phyloP scores from a whole-genome alignment of 2,888 invertebrate species.

The Sesamia inferens region DNA sequence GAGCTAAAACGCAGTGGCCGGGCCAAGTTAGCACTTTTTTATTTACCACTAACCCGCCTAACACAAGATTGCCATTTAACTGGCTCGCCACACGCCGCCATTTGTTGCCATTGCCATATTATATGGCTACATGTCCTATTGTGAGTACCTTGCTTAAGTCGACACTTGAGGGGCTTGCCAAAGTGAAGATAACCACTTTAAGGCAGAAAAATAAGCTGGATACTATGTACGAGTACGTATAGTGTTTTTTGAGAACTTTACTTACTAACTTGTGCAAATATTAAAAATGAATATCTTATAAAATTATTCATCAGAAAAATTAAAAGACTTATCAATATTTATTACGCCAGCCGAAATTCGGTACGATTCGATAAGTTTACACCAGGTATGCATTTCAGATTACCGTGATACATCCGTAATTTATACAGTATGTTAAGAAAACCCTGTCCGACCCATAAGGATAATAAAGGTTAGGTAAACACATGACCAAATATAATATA shows the following conservation, averaged over 20 bases:
- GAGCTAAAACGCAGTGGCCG: conserved; percentile 34
- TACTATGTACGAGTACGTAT: neutral
- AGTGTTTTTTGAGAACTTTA: neutral
- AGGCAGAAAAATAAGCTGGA: conserved; percentile 6
- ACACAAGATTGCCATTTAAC: conserved; percentile 81
- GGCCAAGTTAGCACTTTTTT: conserved; percentile 69
- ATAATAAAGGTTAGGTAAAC: no score
- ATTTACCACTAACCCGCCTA: conserved; percentile 57
- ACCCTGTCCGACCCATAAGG: no score
- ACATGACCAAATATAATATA: no score
- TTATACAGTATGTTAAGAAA: no score
- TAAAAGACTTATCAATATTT: neutral
- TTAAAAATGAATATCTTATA: neutral
- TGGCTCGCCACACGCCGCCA: conserved; percentile 72
- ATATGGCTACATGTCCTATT: conserved; percentile 53
- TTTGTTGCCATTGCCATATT: conserved; percentile 59
- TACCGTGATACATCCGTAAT: neutral
- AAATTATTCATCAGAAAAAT: neutral
- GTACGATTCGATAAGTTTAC: no score
- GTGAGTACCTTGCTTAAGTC: conserved; percentile 46
- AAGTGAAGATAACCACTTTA: conserved; percentile 25
- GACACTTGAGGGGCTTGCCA: conserved; percentile 26
- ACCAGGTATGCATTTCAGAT: neutral
- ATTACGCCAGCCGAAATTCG: neutral
- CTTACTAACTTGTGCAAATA: neutral